Percentiles rank a stretch among this genome's conserved stretches.
Evolutionary conservation across 2,797 vertebrate species (phyloP).

Genomic region (Balearica regulorum): DNA sequence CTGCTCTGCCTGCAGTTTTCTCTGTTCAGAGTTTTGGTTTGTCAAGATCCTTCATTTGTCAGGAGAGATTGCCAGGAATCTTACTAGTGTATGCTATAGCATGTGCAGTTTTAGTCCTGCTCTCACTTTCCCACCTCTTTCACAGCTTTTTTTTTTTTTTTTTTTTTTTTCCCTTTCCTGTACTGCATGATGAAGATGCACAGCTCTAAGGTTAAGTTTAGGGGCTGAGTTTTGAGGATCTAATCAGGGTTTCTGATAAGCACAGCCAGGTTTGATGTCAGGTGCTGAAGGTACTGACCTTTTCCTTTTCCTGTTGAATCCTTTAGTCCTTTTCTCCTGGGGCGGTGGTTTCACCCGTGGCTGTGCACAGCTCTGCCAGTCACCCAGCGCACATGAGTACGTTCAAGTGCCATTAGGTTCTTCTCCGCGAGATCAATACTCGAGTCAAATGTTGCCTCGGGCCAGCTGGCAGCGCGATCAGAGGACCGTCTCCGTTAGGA

Average conservation of each 20-base stretch:
- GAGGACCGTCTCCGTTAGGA: too few species aligned
- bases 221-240: not conserved
- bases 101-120: not conserved
- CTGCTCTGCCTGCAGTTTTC: not conserved
- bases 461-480: not conserved
- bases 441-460: not conserved
- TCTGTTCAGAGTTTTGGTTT: not conserved
- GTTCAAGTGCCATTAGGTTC: accelerated
- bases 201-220: not conserved
- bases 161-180: not conserved
- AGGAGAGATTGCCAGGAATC: not conserved
- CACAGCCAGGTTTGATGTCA: not conserved
- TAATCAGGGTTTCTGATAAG: not conserved
- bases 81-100: not conserved
- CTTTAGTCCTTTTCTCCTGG: not conserved
- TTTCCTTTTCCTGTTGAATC: not conserved
- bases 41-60: not conserved
- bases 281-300: not conserved
- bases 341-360: not conserved
- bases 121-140: not conserved
- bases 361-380: not conserved
- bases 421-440: too few species aligned
- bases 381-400: accelerated
- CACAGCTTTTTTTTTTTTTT: accelerated
- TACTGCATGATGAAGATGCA: accelerated